A percentile compares a stretch with the other conserved stretches of the same genome.
Conservation (phyloP, 2,888 invertebrate genomes). For the Mesoligia furuncula region DNA sequence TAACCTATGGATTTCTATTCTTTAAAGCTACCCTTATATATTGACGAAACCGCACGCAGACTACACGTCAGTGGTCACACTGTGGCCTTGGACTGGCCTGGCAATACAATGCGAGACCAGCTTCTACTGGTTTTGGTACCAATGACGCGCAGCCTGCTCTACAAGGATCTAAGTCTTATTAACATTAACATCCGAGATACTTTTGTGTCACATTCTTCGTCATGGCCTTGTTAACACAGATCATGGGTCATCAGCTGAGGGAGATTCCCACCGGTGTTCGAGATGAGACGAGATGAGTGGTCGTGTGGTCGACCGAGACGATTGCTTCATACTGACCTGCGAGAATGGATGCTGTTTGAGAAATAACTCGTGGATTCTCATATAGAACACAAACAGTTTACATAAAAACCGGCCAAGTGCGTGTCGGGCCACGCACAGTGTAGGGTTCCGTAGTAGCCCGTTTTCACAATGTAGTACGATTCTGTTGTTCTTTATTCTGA, state of each 20-base stretch:
- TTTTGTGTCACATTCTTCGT: conserved; percentile 37
- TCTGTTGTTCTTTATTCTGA: no score
- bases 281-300: conserved; percentile 46
- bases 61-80: background rate
- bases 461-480: no score
- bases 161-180: background rate
- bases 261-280: conserved; percentile 58
- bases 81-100: background rate
- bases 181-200: background rate
- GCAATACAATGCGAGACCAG: background rate
- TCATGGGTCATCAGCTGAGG: conserved; percentile 46
- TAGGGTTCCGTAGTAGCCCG: no score
- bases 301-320: conserved; percentile 47
- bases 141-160: background rate
- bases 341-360: conserved; percentile 27
- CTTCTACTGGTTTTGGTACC: background rate
- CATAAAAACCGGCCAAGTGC: no score
- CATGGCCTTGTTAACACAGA: conserved; percentile 34
- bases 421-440: no score
- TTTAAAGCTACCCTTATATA: background rate
- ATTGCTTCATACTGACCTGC: conserved; percentile 21
- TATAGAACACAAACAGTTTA: background rate
- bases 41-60: background rate
- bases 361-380: background rate
- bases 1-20: no score